phyloP scores from a whole-genome alignment of 2,888 invertebrate genomes.

The Caenorhabditis virilis region DNA sequence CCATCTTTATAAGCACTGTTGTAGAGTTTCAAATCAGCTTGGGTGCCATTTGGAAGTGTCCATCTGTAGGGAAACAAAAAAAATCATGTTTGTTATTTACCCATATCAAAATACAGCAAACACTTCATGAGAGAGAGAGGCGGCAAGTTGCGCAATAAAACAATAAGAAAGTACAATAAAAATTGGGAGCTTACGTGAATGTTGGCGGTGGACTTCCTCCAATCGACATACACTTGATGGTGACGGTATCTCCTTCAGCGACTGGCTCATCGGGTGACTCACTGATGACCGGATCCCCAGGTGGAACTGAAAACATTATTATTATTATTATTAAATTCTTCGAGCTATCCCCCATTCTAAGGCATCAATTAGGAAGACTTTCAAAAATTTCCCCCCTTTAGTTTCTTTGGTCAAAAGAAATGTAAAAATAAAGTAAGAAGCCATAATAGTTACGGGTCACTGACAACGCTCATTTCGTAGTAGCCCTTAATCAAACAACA shows the following conservation, averaged over 20 bases:
- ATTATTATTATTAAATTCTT: background rate
- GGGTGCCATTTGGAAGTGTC: slow-evolving; percentile 44
- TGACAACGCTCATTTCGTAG: background rate
- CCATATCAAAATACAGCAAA: slow-evolving; percentile 3
- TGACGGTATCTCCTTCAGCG: slow-evolving; percentile 58
- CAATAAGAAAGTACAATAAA: background rate
- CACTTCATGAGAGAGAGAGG: background rate
- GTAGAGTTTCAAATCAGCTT: slow-evolving; percentile 23
- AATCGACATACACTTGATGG: slow-evolving; percentile 57
- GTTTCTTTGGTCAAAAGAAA: too few relatives aligned
- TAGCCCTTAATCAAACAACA: too few relatives aligned
- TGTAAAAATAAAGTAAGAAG: background rate
- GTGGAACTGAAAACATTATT: slow-evolving; percentile 62
- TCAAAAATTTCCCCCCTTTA: too few relatives aligned
- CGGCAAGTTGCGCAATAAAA: slow-evolving; percentile 3
- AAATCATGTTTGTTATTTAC: background rate
- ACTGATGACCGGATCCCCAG: slow-evolving; percentile 55
- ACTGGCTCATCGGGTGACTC: slow-evolving; percentile 53
- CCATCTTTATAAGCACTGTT: slow-evolving; percentile 31
- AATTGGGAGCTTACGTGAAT: slow-evolving; percentile 46
- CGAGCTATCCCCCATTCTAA: background rate
- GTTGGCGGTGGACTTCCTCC: slow-evolving; percentile 66
- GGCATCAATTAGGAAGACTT: background rate
- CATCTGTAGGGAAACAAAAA: slow-evolving; percentile 17
- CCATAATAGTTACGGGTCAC: slow-evolving; percentile 5